These are phyloP conservation scores for Apis dorsata DNA, from an alignment of 1,140 invertebrate genomes.

Conservation along the genomic window DNA sequence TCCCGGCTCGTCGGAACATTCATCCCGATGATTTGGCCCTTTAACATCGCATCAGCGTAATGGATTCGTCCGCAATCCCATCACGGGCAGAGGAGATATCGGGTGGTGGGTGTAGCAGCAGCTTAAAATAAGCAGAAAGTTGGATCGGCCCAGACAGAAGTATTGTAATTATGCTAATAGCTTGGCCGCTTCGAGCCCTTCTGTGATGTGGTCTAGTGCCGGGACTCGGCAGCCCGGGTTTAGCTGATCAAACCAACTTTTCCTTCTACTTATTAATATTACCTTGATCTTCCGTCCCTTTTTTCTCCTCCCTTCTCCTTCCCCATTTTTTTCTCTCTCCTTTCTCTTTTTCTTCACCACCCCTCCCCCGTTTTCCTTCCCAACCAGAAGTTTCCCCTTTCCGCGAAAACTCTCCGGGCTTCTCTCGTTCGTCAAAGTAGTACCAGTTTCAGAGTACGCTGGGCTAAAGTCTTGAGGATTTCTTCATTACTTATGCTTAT, in stretches of 20 bases:
- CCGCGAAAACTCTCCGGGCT: conserved; percentile 16
- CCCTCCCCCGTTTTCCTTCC: conserved; percentile 38
- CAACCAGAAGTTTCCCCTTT: conserved; percentile 46
- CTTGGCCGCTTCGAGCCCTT: conserved; percentile 71
- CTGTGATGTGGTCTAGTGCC: conserved; percentile 78
- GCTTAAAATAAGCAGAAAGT: conserved; percentile 79
- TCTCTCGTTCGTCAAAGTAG: conserved; percentile 39
- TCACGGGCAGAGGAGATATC: conserved; percentile 72
- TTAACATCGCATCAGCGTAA: conserved; percentile 77
- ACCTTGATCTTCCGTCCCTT: conserved; percentile 55
- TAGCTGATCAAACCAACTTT: conserved; percentile 76
- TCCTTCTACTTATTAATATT: conserved; percentile 74
- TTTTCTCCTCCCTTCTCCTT: conserved; percentile 49
- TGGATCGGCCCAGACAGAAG: conserved; percentile 74
- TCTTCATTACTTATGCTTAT: conserved; percentile 58
- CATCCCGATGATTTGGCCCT: conserved; percentile 73
- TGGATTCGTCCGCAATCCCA: conserved; percentile 76
- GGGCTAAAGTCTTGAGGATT: conserved; percentile 60
- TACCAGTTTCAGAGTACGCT: conserved; percentile 30
- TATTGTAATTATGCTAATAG: conserved; percentile 81
- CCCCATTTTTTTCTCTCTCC: conserved; percentile 68
- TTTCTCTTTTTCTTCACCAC: conserved; percentile 56
- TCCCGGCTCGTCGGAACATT: conserved; percentile 50
- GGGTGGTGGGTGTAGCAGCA: conserved; percentile 41
- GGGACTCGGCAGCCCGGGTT: conserved; percentile 66